Percentiles rank a stretch among this genome's conserved stretches.
phyloP scores from a whole-genome alignment of 2,113 vertebrate genomes.

The Marmota monax region DNA sequence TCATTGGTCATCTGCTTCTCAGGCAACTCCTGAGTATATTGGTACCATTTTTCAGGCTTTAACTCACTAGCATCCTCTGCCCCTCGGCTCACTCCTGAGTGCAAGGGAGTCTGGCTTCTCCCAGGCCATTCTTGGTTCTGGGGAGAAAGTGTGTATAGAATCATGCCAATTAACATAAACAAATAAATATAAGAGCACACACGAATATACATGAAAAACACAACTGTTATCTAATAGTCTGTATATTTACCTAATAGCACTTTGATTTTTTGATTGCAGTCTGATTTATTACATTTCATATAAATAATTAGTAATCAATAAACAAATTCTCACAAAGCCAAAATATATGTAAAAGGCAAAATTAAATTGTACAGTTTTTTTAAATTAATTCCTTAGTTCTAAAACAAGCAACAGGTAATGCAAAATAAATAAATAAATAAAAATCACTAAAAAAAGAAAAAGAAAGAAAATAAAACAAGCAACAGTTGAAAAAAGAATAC shows the following conservation, averaged over 20 bases:
- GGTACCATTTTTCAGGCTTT: rapidly evolving
- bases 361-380: not conserved
- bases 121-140: not conserved
- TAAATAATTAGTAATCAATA: not conserved
- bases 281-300: not conserved
- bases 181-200: not conserved
- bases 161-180: not conserved
- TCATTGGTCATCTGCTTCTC: not conserved
- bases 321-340: not conserved
- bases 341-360: not conserved
- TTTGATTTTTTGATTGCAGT: not conserved
- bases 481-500: not conserved
- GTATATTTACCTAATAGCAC: not conserved
- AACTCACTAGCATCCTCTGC: not conserved
- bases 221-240: not conserved
- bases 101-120: not conserved
- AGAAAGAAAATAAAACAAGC: no score
- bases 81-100: not conserved
- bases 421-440: no score
- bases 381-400: not conserved
- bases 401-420: not conserved
- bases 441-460: no score
- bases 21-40: not conserved
- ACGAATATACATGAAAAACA: not conserved
- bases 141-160: not conserved